These are phyloP conservation scores for Brachyistius frenatus DNA, from an alignment of 2,113 vertebrate species.

Conservation along the genomic window DNA sequence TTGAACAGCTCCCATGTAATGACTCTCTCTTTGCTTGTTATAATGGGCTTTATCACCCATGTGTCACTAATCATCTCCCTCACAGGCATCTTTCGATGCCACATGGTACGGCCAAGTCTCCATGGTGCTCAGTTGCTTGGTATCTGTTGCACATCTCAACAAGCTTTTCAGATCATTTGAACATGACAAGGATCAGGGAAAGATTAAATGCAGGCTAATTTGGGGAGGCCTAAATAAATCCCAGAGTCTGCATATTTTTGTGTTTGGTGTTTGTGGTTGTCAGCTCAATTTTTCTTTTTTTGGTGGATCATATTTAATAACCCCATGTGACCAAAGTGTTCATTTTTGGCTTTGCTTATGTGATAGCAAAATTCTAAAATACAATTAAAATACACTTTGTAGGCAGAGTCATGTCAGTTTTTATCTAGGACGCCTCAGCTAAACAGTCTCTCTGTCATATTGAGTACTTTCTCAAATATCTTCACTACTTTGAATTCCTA, in stretches of 20 bases:
- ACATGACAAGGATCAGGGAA: not conserved
- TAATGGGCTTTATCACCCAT: constrained; percentile 39
- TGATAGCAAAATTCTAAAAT: no score
- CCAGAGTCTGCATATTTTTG: not conserved
- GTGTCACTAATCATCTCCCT: constrained; percentile 46
- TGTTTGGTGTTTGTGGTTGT: not conserved
- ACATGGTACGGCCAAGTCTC: constrained; percentile 18
- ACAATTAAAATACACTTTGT: no score
- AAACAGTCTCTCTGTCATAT: no score
- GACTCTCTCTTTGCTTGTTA: constrained; percentile 32
- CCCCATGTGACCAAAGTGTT: not conserved
- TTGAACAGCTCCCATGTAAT: constrained; percentile 32
- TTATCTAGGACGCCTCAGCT: no score
- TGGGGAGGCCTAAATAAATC: not conserved
- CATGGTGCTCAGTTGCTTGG: constrained; percentile 13
- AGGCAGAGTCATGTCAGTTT: no score
- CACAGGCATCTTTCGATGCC: constrained; percentile 33
- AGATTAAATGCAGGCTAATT: not conserved
- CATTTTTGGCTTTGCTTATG: not conserved
- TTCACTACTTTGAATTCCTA: no score
- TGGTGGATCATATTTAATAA: not conserved
- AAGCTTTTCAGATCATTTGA: constrained; percentile 20
- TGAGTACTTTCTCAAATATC: no score
- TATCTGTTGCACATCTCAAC: constrained; percentile 20
- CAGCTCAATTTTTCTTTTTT: not conserved